A percentile compares a stretch with the other conserved stretches of the same genome.
These are phyloP conservation scores for Aradophagus sp. DNA, from an alignment of 1,140 invertebrate species.

Conservation along the genomic window DNA sequence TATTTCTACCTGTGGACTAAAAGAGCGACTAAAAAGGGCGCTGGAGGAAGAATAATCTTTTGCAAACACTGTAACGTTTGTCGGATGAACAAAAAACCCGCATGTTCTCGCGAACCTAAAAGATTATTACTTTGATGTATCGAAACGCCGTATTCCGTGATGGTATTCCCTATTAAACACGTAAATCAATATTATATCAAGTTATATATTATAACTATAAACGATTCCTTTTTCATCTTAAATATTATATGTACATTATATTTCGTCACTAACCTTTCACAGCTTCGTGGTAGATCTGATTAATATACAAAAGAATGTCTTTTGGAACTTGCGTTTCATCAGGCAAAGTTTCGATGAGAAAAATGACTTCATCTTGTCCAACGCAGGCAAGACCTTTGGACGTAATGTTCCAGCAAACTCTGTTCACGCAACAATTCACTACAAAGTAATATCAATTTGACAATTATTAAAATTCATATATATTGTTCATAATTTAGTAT, in stretches of 20 bases:
- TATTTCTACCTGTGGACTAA: constrained; percentile 82
- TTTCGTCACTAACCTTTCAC: constrained; percentile 80
- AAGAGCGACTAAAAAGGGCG: constrained; percentile 87
- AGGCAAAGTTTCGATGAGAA: constrained; percentile 84
- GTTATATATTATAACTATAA: no score
- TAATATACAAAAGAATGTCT: constrained; percentile 86
- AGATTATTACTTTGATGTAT: constrained; percentile 79
- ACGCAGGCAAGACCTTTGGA: constrained; percentile 87
- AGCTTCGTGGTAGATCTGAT: constrained; percentile 85
- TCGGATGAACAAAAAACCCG: constrained; percentile 88
- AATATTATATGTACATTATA: no score
- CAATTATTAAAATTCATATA: no score
- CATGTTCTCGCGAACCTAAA: constrained; percentile 86
- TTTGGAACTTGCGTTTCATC: constrained; percentile 82
- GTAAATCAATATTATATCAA: constrained; percentile 13
- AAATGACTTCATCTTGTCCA: constrained; percentile 90
- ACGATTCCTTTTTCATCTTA: no score
- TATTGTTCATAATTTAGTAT: no score
- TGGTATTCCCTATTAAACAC: constrained; percentile 78
- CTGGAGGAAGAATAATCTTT: constrained; percentile 83
- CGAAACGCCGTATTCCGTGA: constrained; percentile 84
- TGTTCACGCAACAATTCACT: constrained; percentile 90
- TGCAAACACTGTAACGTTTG: constrained; percentile 89
- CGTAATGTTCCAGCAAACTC: constrained; percentile 87
- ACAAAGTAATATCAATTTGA: constrained; percentile 53